Evolutionary conservation across 2,797 vertebrate species (phyloP).

Genomic region (Spinus pinus): DNA sequence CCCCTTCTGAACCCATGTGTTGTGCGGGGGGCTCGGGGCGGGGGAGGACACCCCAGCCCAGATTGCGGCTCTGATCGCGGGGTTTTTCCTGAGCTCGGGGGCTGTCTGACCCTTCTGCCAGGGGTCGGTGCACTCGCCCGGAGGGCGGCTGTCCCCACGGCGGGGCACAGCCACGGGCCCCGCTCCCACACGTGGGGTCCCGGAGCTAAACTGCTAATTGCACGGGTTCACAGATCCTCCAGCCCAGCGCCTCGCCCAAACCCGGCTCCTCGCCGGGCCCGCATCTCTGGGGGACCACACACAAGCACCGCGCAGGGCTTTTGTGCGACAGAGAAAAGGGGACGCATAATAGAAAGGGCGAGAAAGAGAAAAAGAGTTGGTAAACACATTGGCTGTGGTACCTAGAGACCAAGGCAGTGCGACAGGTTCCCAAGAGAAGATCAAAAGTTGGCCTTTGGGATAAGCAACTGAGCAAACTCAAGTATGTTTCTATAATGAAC

Average conservation of each 20-base stretch:
- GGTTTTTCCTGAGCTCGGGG: conserved; percentile 67
- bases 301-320: conserved; percentile 60
- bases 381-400: conserved; percentile 66
- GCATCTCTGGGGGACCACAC: conserved; percentile 71
- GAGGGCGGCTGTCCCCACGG: conserved; percentile 44
- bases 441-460: conserved; percentile 69
- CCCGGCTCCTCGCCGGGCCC: conserved; percentile 39
- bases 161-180: conserved; percentile 44
- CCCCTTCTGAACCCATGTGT: conserved; percentile 59
- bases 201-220: conserved; percentile 72
- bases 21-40: neutral
- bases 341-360: conserved; percentile 49
- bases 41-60: conserved; percentile 21
- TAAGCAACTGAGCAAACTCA: conserved; percentile 54
- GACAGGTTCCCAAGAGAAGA: conserved; percentile 70
- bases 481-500: conserved; percentile 53
- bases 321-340: conserved; percentile 61
- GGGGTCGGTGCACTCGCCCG: conserved; percentile 42
- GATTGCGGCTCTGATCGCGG: conserved; percentile 45
- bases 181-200: conserved; percentile 73
- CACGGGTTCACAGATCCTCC: conserved; percentile 70
- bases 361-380: conserved; percentile 69
- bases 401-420: conserved; percentile 60
- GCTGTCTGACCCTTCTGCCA: conserved; percentile 65
- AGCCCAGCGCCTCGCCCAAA: conserved; percentile 24